phyloP scores from a whole-genome alignment of 2,888 invertebrate species.

The Drosophila anceps region DNA sequence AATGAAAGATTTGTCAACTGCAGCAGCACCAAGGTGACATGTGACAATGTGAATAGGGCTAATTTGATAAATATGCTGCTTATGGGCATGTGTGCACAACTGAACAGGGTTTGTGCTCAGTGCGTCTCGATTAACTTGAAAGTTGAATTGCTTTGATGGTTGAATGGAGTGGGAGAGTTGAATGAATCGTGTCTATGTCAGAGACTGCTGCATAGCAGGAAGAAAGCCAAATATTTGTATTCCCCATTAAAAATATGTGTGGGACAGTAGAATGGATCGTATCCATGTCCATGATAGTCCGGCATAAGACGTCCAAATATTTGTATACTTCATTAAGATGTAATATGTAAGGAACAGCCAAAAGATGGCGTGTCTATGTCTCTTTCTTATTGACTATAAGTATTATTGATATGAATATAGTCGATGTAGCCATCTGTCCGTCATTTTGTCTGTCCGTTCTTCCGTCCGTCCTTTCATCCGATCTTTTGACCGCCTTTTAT shows the following conservation, averaged over 20 bases:
- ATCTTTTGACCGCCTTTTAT: not conserved
- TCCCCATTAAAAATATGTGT: too few species aligned
- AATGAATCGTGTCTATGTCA: not conserved
- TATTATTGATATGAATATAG: not conserved
- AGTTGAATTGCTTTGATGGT: not conserved
- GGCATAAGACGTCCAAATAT: too few species aligned
- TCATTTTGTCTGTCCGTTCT: too few species aligned
- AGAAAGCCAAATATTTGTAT: not conserved
- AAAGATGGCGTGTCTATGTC: fast-evolving
- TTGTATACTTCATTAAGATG: not conserved
- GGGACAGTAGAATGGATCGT: too few species aligned
- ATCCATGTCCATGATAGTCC: too few species aligned
- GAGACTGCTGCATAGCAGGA: not conserved
- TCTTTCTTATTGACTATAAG: not conserved
- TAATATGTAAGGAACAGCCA: too few species aligned
- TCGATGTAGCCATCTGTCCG: too few species aligned
- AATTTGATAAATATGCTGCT: not conserved
- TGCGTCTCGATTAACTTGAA: not conserved
- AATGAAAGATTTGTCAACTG: slow-evolving; percentile 49
- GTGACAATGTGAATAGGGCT: not conserved
- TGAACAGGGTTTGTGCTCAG: too few species aligned
- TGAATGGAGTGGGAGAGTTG: not conserved
- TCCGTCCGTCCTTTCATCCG: too few species aligned
- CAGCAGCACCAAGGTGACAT: not conserved
- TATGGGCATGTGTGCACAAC: not conserved